These are phyloP conservation scores for Stegostoma tigrinum DNA, from an alignment of 2,113 vertebrate genomes.

Conservation along the genomic window DNA sequence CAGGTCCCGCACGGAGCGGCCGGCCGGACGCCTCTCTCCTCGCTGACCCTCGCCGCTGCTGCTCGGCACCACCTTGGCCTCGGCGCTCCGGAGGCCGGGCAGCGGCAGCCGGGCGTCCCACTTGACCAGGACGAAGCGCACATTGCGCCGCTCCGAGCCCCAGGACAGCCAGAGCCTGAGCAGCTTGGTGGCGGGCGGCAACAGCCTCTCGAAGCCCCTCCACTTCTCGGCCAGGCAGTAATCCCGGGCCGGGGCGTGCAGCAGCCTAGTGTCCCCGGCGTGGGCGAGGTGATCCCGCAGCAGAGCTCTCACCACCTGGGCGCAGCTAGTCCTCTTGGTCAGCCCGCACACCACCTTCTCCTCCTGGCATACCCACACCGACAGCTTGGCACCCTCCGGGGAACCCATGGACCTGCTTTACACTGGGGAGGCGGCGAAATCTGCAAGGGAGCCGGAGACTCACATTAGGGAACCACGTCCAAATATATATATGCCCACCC, in stretches of 20 bases:
- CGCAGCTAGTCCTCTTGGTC: constrained; percentile 83
- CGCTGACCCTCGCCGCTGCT: constrained; percentile 60
- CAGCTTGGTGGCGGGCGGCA: constrained; percentile 84
- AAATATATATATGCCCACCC: too few species aligned
- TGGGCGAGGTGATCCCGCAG: constrained; percentile 77
- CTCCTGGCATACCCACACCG: constrained; percentile 82
- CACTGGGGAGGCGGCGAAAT: neutral
- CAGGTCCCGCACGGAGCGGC: constrained; percentile 68
- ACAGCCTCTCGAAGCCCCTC: constrained; percentile 79
- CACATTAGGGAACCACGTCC: too few species aligned
- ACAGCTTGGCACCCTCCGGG: constrained; percentile 73
- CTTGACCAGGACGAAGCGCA: constrained; percentile 80
- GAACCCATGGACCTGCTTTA: neutral
- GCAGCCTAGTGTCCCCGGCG: constrained; percentile 67
- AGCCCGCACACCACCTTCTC: constrained; percentile 89
- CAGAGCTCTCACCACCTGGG: constrained; percentile 79
- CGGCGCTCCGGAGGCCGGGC: constrained; percentile 62
- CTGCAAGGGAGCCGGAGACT: neutral
- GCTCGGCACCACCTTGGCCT: constrained; percentile 60
- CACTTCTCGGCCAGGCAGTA: constrained; percentile 89
- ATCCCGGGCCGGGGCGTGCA: constrained; percentile 73
- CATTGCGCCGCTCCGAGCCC: constrained; percentile 79
- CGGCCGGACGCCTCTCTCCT: constrained; percentile 59
- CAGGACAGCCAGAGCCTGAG: constrained; percentile 86
- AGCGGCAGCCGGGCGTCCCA: constrained; percentile 71